Base-by-base conservation (phyloP, 2,888 invertebrate genomes). In the Drosophila formosana region DNA sequence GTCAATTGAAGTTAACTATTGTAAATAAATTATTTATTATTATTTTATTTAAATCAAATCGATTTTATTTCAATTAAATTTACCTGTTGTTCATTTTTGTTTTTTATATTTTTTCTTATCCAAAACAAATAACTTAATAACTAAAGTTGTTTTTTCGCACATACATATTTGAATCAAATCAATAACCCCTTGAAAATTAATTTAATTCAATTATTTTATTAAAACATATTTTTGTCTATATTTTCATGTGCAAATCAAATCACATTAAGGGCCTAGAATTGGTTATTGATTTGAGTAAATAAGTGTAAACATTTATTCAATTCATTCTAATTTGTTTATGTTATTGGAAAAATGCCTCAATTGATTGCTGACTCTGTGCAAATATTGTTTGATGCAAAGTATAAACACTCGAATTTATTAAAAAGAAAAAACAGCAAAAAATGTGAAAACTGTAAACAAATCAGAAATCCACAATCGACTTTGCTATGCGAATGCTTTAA, bases 351-450 rank as follows among this genome's bases (percentile, higher is more conserved):
- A 34, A 34, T 57, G n/a, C 13, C 39, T 8, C 13, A 46, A 51
- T 51, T 37, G 18, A 8, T 39, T 37, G 47, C 46, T 26, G 32
- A 13, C 46, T 28, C 13, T 52, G 39, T 7, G 52, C 41, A 13
- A 53, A 28, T 45, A 32, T 45, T 55, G 43, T 55, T 55, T 32
- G n/a, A 32, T n/a, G 43, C 43, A 45, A 32, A 43, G 32, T 55
- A 45, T 32, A 45, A 53, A 37, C 34, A 57, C 32, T 47, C 26
- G 39, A 39, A 49, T 41, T 41, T 41, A 49, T 49, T 30, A 58
- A 58, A 25, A 49, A 7, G 3, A 18, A 30, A 30, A 34, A 11
- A 34, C 9, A 34, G 30, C 6, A 30, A 37, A n/a, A n/a, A 37
- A 4, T 18, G 37, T 2, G n/a, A 37, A 37, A 28, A 30, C n/a